Percentiles rank a stretch among this genome's conserved stretches.
Conservation (phyloP, 2,797 vertebrate species). For the Lepilemur septentrionalis region DNA sequence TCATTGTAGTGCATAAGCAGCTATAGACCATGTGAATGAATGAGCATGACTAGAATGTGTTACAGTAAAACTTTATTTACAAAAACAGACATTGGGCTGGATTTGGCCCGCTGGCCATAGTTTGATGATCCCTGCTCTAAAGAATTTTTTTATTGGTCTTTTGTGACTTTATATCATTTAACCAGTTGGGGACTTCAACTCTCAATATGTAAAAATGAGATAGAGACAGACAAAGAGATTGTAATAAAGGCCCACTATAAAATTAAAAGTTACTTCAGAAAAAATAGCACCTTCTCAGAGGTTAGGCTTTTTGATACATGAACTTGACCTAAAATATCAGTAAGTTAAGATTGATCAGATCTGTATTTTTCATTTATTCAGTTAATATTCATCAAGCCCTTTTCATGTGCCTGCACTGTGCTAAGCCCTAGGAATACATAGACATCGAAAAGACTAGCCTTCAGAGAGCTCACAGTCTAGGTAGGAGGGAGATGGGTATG, state of each 20-base stretch:
- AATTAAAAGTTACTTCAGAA: constrained; percentile 38
- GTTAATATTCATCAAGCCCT: neutral
- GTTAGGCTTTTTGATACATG: neutral
- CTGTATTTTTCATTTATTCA: neutral
- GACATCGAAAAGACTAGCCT: neutral
- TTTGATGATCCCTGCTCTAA: neutral
- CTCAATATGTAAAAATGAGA: constrained; percentile 7
- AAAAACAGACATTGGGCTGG: neutral
- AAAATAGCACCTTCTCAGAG: neutral
- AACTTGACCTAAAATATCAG: neutral
- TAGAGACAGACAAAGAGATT: neutral
- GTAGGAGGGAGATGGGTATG: neutral
- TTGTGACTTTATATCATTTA: constrained; percentile 21
- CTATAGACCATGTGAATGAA: neutral
- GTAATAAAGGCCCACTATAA: neutral
- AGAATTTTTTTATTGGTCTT: neutral
- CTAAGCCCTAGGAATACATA: neutral
- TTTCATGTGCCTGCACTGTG: neutral
- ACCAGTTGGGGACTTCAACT: neutral
- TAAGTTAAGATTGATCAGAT: constrained; percentile 19
- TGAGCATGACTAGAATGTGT: neutral
- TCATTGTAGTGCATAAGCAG: neutral
- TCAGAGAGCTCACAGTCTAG: neutral
- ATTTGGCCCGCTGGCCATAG: neutral
- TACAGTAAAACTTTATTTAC: neutral